Evolutionary conservation across 2,113 vertebrate species (phyloP), one percentile per base, ranked within the genome.

Genomic region (Catharus fuscescens): DNA sequence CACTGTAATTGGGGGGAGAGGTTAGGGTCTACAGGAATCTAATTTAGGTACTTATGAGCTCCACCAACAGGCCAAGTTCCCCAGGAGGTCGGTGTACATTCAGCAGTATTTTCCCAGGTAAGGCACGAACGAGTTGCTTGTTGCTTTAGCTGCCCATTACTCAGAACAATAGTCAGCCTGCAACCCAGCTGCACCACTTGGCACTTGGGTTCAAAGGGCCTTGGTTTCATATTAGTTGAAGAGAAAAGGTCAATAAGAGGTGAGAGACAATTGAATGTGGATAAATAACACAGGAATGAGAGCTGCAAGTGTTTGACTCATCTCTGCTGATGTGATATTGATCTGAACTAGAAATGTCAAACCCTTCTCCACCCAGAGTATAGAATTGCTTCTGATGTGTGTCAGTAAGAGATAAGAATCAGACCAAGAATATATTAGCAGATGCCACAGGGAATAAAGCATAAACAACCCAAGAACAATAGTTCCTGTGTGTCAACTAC

Each of bases 311-410:
- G 47, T 93, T 93, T 95, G 95, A 93, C 87, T 86, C 56, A 54
- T 93, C 52, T 52, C 52, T 95, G 56, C 67, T 96, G 85, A 90
- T 80, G 72, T 90, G 79, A 90, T 95, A 88, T 82, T 6, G 40
- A 90, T 91, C 87, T 92, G 84, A 88, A 93, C 56, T 80, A 74
- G 77, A 95, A 95, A 88, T 65, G 71, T 65, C 85, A 95, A 90
- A 77, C 18, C 29, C 42, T 90, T 88, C 60, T 53, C 72, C 5
- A 10, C 69, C 72, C 86, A 80, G 76, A 86, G 65, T 88, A 82
- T 88, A 88, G 91, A 94, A 92, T 80, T 0, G 3, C 36, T 92
- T 78, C 91, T 96, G 52, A 83, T 70, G 44, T 29, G 13, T 85
- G 76, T 80, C 90, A 93, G 79, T 76, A 66, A 83, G 88, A 90